Base-by-base conservation (phyloP, 92 coral and sea anemone genomes). In the Epizoanthus rinbou region DNA sequence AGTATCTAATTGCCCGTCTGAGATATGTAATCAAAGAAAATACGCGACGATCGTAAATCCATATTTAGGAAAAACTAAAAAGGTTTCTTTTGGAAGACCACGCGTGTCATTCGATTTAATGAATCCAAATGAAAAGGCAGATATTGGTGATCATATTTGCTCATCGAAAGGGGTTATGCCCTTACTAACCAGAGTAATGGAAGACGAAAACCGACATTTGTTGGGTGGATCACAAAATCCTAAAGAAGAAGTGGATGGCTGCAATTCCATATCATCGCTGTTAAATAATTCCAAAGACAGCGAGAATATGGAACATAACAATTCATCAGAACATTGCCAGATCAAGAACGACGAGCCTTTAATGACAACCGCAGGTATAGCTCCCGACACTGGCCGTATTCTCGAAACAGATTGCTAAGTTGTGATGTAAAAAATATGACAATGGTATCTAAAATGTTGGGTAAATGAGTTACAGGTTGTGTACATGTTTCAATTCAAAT, bases 361-460 rank as follows among this genome's bases (percentile, higher is more conserved):
- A 13, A 25, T 4, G 2, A 8, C 64, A 52, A 31, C 17, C 16
- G 2, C 63, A 25, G 22, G 6, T 8, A 2, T 5, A 50, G 7
- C 56, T 0, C 0, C 14, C 6, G 8, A 25, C 4, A 3, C 7
- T 1, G 23, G 21, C 11, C 65, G 43, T 3, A 1, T 28, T 11
- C 25, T 1, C 2, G 64, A 74, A 74, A 74, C 80, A 74, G 80
- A 52, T 5, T 74, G 80, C 43, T 74, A 74, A 18, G 16, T 18
- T 52, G n/a, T 67, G 41, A 43, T 16, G 17, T 18, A 67, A 33
- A 37, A n/a, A 33, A 67, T 4, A 65, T 9, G 15, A 39, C 43
- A 65, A 15, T 50, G 54, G 13, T 50, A 2, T 50, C 54, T 50
- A 50, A 41, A 0, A 16, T n/a, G 47, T 28, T 9, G 19, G 6